phyloP scores from a whole-genome alignment of 1,140 invertebrate species.

The Drosophila teissieri region DNA sequence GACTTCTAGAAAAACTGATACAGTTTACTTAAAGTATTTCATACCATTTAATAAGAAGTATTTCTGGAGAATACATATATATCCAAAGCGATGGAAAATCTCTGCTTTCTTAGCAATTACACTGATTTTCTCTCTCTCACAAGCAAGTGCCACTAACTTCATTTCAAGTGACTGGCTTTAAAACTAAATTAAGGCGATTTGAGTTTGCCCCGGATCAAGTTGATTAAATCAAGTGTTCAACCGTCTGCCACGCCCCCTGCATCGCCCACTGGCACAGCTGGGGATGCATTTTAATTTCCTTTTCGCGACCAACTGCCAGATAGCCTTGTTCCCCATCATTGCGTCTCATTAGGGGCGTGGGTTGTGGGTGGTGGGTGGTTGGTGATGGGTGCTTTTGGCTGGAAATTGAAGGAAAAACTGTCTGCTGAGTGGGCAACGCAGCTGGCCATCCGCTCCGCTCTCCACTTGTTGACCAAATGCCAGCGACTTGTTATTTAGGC shows the following conservation, averaged over 20 bases:
- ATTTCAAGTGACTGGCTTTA: background rate
- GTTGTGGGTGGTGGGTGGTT: background rate
- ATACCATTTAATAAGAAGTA: too few species aligned
- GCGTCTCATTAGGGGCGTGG: constrained; percentile 60
- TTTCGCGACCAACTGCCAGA: constrained; percentile 53
- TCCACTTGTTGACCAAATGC: constrained; percentile 66
- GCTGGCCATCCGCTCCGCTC: constrained; percentile 2
- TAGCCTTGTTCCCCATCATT: constrained; percentile 42
- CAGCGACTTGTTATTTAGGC: constrained; percentile 75
- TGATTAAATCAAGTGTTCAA: constrained; percentile 68
- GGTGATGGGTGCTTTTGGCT: background rate
- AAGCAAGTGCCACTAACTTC: background rate
- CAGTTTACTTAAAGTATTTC: too few species aligned
- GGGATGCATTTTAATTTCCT: constrained; percentile 70
- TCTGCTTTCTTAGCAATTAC: too few species aligned
- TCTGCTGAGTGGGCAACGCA: constrained; percentile 59
- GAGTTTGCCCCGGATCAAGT: constrained; percentile 27
- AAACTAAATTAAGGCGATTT: constrained; percentile 1
- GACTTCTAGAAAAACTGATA: background rate
- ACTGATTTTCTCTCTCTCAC: background rate
- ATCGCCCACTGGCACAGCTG: constrained; percentile 34
- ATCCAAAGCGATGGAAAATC: too few species aligned
- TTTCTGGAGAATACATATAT: too few species aligned
- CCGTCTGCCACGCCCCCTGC: constrained; percentile 27
- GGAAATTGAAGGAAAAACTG: constrained; percentile 38